phyloP scores from a whole-genome alignment of 1,140 invertebrate species.

The Bactericera cockerelli region DNA sequence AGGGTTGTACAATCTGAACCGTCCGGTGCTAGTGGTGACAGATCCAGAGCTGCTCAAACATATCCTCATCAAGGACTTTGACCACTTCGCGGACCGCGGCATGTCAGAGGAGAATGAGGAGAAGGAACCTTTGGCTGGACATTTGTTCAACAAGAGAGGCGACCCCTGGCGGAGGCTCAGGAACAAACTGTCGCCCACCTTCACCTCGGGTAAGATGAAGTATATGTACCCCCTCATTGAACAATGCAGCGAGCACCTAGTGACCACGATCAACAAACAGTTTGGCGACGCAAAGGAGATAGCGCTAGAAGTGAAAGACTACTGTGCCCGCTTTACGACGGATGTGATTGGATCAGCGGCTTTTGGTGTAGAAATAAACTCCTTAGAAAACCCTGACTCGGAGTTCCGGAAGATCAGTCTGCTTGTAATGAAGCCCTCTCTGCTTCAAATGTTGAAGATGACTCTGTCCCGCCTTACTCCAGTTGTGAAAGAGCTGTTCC shows the following conservation, averaged over 20 bases:
- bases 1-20: slow-evolving; percentile 18
- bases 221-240: slow-evolving; percentile 34
- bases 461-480: no score
- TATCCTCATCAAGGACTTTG: slow-evolving; percentile 34
- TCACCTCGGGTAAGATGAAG: slow-evolving; percentile 39
- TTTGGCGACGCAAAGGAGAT: not conserved
- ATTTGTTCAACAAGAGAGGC: slow-evolving; percentile 34
- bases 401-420: slow-evolving; percentile 30
- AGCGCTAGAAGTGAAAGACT: slow-evolving; percentile 24
- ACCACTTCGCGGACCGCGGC: slow-evolving; percentile 30
- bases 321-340: slow-evolving; percentile 20
- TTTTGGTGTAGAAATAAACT: slow-evolving; percentile 23
- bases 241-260: slow-evolving; percentile 30
- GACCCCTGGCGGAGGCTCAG: slow-evolving; percentile 36
- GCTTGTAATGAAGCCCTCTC: no score
- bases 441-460: no score
- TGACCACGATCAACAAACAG: no score
- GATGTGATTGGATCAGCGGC: slow-evolving; percentile 24
- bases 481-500: slow-evolving; percentile 1
- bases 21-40: slow-evolving; percentile 28
- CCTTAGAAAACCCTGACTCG: slow-evolving; percentile 33
- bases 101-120: slow-evolving; percentile 26
- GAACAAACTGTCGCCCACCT: slow-evolving; percentile 36
- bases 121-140: slow-evolving; percentile 35
- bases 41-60: slow-evolving; percentile 33